Evolutionary conservation across 1,140 invertebrate species (phyloP).

Genomic region (Venturia canescens): DNA sequence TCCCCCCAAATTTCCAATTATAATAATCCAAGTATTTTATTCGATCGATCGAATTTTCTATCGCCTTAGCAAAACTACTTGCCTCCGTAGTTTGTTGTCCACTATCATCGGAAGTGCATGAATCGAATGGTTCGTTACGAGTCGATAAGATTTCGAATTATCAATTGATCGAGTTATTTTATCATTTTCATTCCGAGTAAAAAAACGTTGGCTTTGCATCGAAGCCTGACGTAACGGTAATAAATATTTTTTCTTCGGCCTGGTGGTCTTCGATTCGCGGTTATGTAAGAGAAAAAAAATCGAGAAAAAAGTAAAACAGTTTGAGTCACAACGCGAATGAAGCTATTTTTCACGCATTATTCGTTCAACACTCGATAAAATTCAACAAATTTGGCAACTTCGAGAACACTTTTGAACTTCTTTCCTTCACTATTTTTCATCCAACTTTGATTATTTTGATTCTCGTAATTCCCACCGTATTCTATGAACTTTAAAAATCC

Average conservation of each 20-base stretch:
- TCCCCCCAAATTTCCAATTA: not conserved
- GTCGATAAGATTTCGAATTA: not conserved
- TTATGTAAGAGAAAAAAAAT: not conserved
- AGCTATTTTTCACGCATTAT: not conserved
- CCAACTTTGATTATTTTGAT: not conserved
- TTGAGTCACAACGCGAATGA: conserved; percentile 48
- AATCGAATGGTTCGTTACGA: not conserved
- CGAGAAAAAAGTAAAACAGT: conserved; percentile 8
- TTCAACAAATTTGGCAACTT: conserved; percentile 48
- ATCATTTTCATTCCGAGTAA: not conserved
- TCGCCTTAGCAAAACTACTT: conserved; percentile 17
- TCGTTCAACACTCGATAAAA: conserved; percentile 41
- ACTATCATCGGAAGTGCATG: conserved; percentile 4
- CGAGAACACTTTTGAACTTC: conserved; percentile 36
- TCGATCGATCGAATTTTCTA: not conserved
- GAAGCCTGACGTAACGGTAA: not conserved
- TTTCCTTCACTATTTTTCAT: not conserved
- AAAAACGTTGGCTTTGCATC: not conserved
- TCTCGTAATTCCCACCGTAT: not conserved
- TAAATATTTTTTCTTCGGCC: not conserved
- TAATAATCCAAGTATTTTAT: not conserved
- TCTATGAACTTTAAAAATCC: not conserved
- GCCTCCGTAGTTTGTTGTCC: conserved; percentile 33
- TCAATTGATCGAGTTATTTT: not conserved
- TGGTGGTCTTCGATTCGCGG: not conserved